Percentiles rank a stretch among this genome's conserved stretches.
These are phyloP conservation scores for Calcarius lapponicus DNA, from an alignment of 2,797 vertebrate species.

Conservation along the genomic window DNA sequence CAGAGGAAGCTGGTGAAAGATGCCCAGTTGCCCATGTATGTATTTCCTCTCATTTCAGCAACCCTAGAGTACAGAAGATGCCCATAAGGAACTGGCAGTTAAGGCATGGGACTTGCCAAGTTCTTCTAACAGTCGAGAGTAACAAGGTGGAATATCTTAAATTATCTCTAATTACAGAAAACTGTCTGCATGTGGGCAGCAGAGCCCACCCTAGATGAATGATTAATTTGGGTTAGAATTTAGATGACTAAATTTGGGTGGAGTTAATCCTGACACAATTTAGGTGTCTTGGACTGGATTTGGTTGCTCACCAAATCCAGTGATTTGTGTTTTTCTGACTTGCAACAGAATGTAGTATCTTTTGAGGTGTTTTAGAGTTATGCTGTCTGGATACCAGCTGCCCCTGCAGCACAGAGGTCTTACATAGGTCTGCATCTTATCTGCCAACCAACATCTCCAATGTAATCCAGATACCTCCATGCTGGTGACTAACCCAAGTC, in stretches of 20 bases:
- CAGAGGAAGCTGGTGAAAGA: background rate
- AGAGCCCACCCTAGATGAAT: background rate
- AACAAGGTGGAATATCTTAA: background rate
- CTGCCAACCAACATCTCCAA: background rate
- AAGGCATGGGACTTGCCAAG: background rate
- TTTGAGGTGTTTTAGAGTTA: background rate
- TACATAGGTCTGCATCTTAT: background rate
- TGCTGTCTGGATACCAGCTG: background rate
- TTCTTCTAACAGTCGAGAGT: background rate
- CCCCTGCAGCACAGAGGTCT: background rate
- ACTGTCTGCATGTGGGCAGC: background rate
- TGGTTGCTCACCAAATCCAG: background rate
- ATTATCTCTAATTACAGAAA: background rate
- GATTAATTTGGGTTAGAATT: background rate
- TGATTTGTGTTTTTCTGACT: no score
- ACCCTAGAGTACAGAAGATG: no score
- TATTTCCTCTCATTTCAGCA: background rate
- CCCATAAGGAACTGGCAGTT: background rate
- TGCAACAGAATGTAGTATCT: no score
- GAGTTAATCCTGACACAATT: background rate
- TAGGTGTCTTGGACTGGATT: background rate
- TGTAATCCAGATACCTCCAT: background rate
- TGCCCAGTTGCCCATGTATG: background rate
- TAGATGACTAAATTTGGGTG: background rate
- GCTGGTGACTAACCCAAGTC: background rate